Evolutionary conservation across 2,888 invertebrate genomes (phyloP).

Genomic region (Barypeithes pellucidus): DNA sequence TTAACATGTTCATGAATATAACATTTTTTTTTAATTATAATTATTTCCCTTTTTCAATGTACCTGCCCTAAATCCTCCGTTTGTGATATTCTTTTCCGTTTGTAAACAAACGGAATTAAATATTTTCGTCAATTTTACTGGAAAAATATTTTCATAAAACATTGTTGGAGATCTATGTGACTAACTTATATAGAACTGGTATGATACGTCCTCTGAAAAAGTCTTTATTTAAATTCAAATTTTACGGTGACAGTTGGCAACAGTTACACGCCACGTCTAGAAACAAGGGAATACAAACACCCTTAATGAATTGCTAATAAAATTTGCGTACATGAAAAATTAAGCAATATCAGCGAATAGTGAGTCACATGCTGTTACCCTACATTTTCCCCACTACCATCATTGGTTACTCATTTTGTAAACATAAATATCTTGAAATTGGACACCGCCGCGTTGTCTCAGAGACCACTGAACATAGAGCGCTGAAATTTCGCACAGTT

Average conservation of each 20-base stretch:
- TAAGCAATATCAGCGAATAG: background rate
- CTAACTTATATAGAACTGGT: no score
- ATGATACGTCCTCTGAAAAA: no score
- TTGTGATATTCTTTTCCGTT: no score
- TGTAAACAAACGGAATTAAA: no score
- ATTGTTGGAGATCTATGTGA: no score
- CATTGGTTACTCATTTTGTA: slow-evolving; percentile 9
- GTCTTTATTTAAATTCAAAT: background rate
- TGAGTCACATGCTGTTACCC: slow-evolving; percentile 8
- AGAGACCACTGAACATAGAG: no score
- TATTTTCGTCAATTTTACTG: no score
- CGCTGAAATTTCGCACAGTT: no score
- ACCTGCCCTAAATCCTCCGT: no score
- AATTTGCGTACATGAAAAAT: slow-evolving; percentile 16
- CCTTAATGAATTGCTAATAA: slow-evolving; percentile 21
- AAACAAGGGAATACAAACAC: slow-evolving; percentile 5
- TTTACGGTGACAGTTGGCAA: slow-evolving; percentile 13
- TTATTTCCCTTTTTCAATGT: no score
- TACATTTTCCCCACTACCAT: slow-evolving; percentile 4
- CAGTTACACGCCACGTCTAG: background rate
- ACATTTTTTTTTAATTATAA: background rate
- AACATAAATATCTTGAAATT: background rate
- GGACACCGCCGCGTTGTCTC: background rate
- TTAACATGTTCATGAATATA: slow-evolving; percentile 1
- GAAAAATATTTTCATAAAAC: no score